A percentile compares a stretch with the other conserved stretches of the same genome.
Evolutionary conservation across 2,113 vertebrate species (phyloP).

Genomic region (Chamaetylas fuelleborni): DNA sequence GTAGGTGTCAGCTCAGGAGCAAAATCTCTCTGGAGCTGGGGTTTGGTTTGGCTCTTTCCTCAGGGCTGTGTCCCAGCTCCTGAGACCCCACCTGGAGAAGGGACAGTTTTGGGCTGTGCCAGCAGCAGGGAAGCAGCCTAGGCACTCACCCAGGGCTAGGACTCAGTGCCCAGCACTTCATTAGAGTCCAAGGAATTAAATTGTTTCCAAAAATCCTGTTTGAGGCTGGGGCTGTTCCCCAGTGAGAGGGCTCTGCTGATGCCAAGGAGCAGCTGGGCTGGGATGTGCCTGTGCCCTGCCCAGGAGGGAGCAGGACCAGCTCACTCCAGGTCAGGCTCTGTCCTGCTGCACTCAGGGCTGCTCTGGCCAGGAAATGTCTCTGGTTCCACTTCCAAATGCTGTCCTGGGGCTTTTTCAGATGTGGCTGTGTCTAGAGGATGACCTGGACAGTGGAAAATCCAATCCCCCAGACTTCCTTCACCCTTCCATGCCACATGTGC

Average conservation of each 20-base stretch:
- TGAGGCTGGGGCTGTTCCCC: not conserved
- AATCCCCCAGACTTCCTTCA: not conserved
- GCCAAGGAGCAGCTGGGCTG: not conserved
- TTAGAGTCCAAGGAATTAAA: not conserved
- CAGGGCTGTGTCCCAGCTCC: not conserved
- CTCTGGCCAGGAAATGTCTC: not conserved
- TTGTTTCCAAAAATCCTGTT: not conserved
- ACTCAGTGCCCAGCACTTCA: not conserved
- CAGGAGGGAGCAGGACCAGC: accelerated
- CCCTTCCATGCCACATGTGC: not conserved
- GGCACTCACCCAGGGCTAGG: not conserved
- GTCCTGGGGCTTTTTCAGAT: not conserved
- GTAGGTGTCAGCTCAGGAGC: accelerated
- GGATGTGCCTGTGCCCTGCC: not conserved
- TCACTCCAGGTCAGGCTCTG: not conserved
- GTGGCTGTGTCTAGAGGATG: accelerated
- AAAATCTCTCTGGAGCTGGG: not conserved
- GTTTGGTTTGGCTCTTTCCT: not conserved
- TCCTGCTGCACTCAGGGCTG: accelerated
- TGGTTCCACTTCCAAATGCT: accelerated
- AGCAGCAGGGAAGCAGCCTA: not conserved
- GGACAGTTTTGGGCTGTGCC: not conserved
- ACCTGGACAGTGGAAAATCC: not conserved
- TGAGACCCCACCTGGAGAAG: not conserved
- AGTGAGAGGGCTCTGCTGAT: not conserved